These are phyloP conservation scores for Nycticryphes semicollaris DNA, from an alignment of 2,113 vertebrate species.

Conservation along the genomic window DNA sequence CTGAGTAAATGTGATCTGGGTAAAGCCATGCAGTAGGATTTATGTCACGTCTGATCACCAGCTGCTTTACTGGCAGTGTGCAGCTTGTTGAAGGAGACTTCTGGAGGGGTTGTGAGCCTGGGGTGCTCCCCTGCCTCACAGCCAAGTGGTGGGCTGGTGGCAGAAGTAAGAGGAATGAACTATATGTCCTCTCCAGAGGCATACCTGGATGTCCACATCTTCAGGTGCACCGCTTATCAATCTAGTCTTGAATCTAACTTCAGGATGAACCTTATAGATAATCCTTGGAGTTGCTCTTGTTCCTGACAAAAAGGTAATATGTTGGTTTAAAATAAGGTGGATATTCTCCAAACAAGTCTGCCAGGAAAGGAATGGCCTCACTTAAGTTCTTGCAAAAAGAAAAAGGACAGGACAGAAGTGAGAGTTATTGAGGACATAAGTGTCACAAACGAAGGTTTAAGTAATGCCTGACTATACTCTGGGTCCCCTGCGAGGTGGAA, in stretches of 20 bases:
- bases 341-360: neutral
- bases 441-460: neutral
- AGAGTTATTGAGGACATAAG: accelerated
- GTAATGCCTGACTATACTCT: neutral
- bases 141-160: neutral
- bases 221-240: neutral
- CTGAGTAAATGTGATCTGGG: neutral
- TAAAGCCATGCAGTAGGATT: neutral
- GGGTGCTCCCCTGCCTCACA: neutral
- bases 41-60: neutral
- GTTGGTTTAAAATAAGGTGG: neutral
- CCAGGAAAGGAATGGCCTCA: neutral
- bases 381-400: neutral
- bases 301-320: neutral
- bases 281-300: neutral
- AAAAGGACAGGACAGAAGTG: neutral
- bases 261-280: neutral
- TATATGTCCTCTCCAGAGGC: accelerated
- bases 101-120: neutral
- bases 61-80: neutral
- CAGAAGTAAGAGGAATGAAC: neutral
- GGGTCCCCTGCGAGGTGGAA: neutral
- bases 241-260: neutral
- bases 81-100: neutral
- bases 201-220: neutral